Percentiles rank a stretch among this genome's conserved stretches.
These are phyloP conservation scores for Metallyticus violacea DNA, from an alignment of 2,888 invertebrate genomes.

Conservation along the genomic window DNA sequence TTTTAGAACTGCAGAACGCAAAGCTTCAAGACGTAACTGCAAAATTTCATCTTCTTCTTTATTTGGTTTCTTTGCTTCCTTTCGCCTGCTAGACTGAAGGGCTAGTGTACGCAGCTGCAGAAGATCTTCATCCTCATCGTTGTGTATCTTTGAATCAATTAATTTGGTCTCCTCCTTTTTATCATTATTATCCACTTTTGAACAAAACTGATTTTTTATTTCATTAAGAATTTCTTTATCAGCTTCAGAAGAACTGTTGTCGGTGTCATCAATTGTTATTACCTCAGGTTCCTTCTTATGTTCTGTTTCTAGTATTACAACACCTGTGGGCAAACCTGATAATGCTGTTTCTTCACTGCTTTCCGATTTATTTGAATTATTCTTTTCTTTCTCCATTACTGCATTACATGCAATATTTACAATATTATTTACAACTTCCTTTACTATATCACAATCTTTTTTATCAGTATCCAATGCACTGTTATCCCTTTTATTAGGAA, in stretches of 20 bases:
- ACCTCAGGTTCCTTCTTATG: background rate
- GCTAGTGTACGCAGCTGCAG: background rate
- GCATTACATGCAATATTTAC: background rate
- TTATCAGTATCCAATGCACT: background rate
- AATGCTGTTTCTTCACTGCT: background rate
- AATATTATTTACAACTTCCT: background rate
- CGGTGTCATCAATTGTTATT: slow-evolving; percentile 17
- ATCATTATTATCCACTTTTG: background rate
- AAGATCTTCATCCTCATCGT: slow-evolving; percentile 11
- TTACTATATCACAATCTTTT: background rate
- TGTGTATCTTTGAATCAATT: background rate
- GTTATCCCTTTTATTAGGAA: background rate
- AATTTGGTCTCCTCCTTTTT: background rate
- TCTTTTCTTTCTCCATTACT: background rate
- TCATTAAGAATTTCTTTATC: background rate
- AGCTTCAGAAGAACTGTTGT: background rate
- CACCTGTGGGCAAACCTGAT: background rate
- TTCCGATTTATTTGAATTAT: background rate
- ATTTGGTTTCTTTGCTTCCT: background rate
- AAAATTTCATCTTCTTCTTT: slow-evolving; percentile 11
- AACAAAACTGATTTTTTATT: background rate
- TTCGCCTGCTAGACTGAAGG: background rate
- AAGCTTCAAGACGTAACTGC: slow-evolving; percentile 5
- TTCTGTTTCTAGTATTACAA: background rate
- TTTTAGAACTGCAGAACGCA: slow-evolving; percentile 5